These are phyloP conservation scores for Prenolepis imparis DNA, from an alignment of 2,888 invertebrate genomes.

Conservation along the genomic window DNA sequence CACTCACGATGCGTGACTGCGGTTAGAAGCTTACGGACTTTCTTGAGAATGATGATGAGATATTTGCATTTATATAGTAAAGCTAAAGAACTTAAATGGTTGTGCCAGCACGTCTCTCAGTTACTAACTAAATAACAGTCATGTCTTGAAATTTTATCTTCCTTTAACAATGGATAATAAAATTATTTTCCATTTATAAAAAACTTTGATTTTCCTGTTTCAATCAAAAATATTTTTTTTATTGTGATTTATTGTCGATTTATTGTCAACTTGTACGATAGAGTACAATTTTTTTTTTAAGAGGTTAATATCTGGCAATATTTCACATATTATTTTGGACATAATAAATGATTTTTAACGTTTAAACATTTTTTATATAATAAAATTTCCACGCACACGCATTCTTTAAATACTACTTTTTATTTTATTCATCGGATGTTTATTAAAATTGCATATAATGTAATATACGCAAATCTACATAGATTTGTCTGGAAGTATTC, in stretches of 20 bases:
- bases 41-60: constrained; percentile 31
- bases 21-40: constrained; percentile 29
- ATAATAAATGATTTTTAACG: neutral
- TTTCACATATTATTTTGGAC: neutral
- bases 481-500: neutral
- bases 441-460: constrained; percentile 1
- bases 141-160: neutral
- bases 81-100: constrained; percentile 47
- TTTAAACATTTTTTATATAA: neutral
- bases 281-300: neutral
- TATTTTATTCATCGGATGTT: constrained; percentile 14
- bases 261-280: neutral
- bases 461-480: constrained; percentile 1
- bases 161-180: neutral
- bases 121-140: constrained; percentile 4
- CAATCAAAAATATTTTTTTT: neutral
- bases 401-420: neutral
- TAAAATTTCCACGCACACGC: neutral
- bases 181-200: constrained; percentile 2
- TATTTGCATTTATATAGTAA: constrained; percentile 52
- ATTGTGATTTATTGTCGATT: constrained; percentile 8
- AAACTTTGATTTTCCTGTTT: neutral
- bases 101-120: constrained; percentile 28
- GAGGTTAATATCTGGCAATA: neutral
- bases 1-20: neutral